A percentile compares a stretch with the other conserved stretches of the same genome.
phyloP scores from a whole-genome alignment of 2,888 invertebrate genomes.

The Dexiosoma caninum region DNA sequence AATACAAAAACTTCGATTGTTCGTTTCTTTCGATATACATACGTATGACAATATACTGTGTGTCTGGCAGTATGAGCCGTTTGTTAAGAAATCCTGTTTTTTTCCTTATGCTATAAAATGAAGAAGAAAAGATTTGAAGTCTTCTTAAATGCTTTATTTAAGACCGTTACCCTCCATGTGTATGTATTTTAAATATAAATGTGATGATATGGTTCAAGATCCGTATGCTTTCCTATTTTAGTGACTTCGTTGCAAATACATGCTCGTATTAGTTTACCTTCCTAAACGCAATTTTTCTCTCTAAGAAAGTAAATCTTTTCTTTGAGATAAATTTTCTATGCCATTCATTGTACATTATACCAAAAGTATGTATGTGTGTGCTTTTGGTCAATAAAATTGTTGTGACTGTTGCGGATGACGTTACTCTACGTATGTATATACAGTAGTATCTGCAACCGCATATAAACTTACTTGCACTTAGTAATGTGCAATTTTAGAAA shows the following conservation, averaged over 20 bases:
- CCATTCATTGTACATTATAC: background rate
- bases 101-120: no score
- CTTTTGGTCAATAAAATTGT: conserved; percentile 34
- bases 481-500: conserved; percentile 27
- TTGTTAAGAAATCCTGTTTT: no score
- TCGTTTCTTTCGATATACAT: background rate
- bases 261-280: background rate
- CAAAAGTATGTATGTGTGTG: conserved; percentile 8
- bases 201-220: background rate
- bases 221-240: background rate
- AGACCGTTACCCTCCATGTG: background rate
- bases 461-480: background rate
- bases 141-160: background rate
- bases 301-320: background rate
- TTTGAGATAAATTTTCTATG: background rate
- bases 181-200: background rate
- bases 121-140: no score
- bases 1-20: background rate
- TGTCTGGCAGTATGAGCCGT: background rate
- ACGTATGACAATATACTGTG: background rate
- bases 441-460: background rate
- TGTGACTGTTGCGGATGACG: conserved; percentile 25
- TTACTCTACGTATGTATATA: conserved; percentile 64
- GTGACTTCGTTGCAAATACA: background rate
- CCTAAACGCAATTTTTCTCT: background rate